Evolutionary conservation across 2,888 invertebrate genomes (phyloP), one percentile per base, ranked within the genome.

Genomic region (Helleia helle): DNA sequence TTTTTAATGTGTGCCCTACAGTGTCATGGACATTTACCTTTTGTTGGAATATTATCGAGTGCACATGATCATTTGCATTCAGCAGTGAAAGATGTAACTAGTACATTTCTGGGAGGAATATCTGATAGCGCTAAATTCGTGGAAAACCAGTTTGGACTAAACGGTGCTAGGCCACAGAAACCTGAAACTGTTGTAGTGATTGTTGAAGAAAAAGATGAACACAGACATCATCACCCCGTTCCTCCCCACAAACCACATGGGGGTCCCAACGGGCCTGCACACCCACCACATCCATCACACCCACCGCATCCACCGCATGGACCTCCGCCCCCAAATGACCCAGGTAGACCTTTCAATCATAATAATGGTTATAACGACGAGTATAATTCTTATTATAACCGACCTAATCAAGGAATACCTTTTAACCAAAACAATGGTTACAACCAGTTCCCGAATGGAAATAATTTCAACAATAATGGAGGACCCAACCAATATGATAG

Each of bases 321-420:
- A 8, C 34, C 17, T 12, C n/a, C 22, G 0, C 11, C 9, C 2
- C 22, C 18, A 18, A 18, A 18, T 9, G 9, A 2, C 13, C 7
- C 11, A 12, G 28, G 28, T 28, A 2, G 12, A 3, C 12, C 13
- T n/a, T n/a, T n/a, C 37, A 22, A 27, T 3, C 18, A 46, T 12
- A 36, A 36, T 26, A 36, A 46, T 12, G 39, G 25, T 6, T 29
- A 36, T 24, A 15, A 25, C 22, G 37, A 17, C 37, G 42, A 3
- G 39, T 34, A 24, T 27, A 25, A 31, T n/a, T n/a, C 8, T 36
- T 30, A 42, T 12, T 29, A 42, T 17, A 11, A 42, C 14, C 29
- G 42, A 12, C 44, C 44, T 4, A 29, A 42, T 13, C 38, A 25
- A 17, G 51, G 54, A 18, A 43, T 55, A 38, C 53, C 47, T 9